Evolutionary conservation across 2,113 vertebrate genomes (phyloP), one percentile per base, ranked within the genome.

Genomic region (Amphiprion percula): DNA sequence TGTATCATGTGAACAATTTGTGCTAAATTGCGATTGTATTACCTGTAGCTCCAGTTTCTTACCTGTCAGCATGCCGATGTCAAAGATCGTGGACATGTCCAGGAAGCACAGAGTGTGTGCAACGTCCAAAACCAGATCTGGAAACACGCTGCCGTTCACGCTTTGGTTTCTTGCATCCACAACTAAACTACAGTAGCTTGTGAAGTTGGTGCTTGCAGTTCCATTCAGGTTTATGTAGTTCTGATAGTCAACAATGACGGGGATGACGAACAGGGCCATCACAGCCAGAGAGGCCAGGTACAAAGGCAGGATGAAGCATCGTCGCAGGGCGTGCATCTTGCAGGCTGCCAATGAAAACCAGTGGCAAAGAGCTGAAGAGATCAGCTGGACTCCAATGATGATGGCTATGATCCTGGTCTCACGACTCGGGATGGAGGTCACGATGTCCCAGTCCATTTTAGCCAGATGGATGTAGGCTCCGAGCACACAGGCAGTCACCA

Each of bases 291-390:
- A 92, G 5, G 94, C 87, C 74, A 94, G 15, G 79, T 93, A 91
- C 68, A 94, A 47, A 49, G 94, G 94, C 19, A 92, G 2, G 1
- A 92, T 64, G 74, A 95, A 95, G 82, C 93, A 86, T 0, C 88
- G 82, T 0, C 89, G 83, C 64, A 95, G 10, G 14, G 85, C 88
- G 4, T 94, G 94, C 92, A 95, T 95, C 85, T 95, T 95, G 30
- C 93, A 95, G 23, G 93, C 93, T 3, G 73, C 83, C 14, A 94
- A 58, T 0, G 87, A 77, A 78, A 95, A 91, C 93, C 93, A 93
- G 49, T 90, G 90, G 63, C 94, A 95, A 52, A 95, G 64, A 1
- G 79, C 87, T 1, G 94, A 94, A 63, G 92, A 94, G 41, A 82
- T 8, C 37, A 93, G 85, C 86, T 94, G 94, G 62, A 93, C 72